A percentile compares a stretch with the other conserved stretches of the same genome.
Evolutionary conservation across 2,888 invertebrate species (phyloP).

Genomic region (Bombylius discolor): DNA sequence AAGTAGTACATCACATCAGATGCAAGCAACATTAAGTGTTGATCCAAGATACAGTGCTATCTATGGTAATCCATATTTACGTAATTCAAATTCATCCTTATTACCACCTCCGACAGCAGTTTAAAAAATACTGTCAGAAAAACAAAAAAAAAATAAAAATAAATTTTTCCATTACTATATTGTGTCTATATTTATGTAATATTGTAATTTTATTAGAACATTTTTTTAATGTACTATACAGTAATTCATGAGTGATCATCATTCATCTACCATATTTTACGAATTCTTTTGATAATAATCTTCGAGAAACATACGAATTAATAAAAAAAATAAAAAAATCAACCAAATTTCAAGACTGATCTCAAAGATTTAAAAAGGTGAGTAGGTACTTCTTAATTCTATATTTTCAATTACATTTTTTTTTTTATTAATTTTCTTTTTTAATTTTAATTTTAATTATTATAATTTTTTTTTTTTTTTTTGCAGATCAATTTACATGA

Average conservation of each 20-base stretch:
- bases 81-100: slow-evolving; percentile 46
- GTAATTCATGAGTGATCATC: no score
- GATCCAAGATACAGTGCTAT: slow-evolving; percentile 81
- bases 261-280: no score
- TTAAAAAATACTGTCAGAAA: slow-evolving; percentile 13
- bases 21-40: slow-evolving; percentile 36
- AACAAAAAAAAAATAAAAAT: no score
- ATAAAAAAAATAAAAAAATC: not conserved
- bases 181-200: no score
- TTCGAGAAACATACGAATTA: no score
- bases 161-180: no score
- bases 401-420: no score
- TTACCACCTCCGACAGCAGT: slow-evolving; percentile 46
- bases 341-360: slow-evolving; percentile 21
- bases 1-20: slow-evolving; percentile 6
- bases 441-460: not conserved
- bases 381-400: not conserved
- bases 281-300: no score
- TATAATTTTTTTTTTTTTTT: not conserved
- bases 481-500: not conserved
- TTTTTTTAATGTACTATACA: no score
- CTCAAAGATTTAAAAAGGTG: slow-evolving; percentile 17
- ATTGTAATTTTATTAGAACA: no score
- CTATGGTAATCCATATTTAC: slow-evolving; percentile 77
- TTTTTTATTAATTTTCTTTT: not conserved